These are phyloP conservation scores for Halictus ligatus DNA, from an alignment of 2,888 invertebrate genomes.

Conservation along the genomic window DNA sequence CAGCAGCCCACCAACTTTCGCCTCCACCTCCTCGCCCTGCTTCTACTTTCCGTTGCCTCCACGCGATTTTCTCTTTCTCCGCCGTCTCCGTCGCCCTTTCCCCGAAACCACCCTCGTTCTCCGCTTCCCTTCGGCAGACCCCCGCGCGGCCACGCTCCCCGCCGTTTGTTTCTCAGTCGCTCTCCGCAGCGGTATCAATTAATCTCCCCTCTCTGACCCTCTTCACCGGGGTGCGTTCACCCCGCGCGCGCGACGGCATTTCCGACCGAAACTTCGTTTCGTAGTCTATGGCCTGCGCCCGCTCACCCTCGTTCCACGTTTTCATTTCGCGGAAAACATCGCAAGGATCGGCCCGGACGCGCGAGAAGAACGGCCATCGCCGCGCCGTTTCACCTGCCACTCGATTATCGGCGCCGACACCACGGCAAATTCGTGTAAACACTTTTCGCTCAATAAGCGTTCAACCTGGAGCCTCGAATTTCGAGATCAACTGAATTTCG, in stretches of 20 bases:
- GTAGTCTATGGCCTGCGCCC: conserved; percentile 52
- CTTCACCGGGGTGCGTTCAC: conserved; percentile 69
- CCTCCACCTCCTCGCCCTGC: conserved; percentile 29
- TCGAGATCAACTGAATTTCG: no score
- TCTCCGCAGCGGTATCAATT: conserved; percentile 70
- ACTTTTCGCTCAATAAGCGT: background rate
- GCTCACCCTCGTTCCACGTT: conserved; percentile 54
- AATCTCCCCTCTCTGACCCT: conserved; percentile 71
- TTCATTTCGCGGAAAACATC: conserved; percentile 56
- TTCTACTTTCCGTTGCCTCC: conserved; percentile 40
- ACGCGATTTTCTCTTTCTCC: conserved; percentile 22
- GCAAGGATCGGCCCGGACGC: conserved; percentile 24
- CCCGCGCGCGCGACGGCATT: conserved; percentile 64
- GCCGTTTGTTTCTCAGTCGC: conserved; percentile 46
- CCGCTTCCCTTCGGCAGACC: background rate
- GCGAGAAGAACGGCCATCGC: background rate
- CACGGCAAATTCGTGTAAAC: background rate
- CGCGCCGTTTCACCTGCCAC: background rate
- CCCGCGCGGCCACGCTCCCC: background rate
- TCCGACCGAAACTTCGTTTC: conserved; percentile 71
- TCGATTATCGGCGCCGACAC: conserved; percentile 1
- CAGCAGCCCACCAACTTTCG: conserved; percentile 69
- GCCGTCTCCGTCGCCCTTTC: conserved; percentile 36
- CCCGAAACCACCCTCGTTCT: background rate
- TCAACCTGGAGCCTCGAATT: no score